A percentile compares a stretch with the other conserved stretches of the same genome.
These are phyloP conservation scores for Lophura nycthemera DNA, from an alignment of 2,113 vertebrate species.

Conservation along the genomic window DNA sequence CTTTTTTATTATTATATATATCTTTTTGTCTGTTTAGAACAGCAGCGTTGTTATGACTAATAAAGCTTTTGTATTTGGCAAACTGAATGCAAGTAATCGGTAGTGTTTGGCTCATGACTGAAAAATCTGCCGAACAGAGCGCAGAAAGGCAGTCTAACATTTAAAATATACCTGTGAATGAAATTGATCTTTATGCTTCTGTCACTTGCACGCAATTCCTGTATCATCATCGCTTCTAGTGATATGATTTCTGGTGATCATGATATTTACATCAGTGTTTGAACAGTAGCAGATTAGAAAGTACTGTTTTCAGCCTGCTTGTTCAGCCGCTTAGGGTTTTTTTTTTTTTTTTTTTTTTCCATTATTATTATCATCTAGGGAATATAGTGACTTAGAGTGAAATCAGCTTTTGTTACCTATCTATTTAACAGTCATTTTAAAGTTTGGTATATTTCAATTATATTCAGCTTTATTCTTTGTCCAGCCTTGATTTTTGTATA, in stretches of 20 bases:
- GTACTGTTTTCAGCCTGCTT: not conserved
- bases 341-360: too few species aligned
- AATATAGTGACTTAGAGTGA: not conserved
- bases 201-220: not conserved
- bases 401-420: not conserved
- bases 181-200: constrained; percentile 23
- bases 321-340: not conserved
- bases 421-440: not conserved
- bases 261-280: not conserved
- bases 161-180: constrained; percentile 43
- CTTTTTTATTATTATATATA: constrained; percentile 22
- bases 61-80: constrained; percentile 66
- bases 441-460: not conserved
- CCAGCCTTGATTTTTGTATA: not conserved
- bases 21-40: constrained; percentile 39
- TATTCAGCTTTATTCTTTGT: not conserved
- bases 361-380: not conserved
- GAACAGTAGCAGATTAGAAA: not conserved
- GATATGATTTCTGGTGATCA: not conserved
- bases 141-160: constrained; percentile 1
- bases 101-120: constrained; percentile 12
- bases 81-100: constrained; percentile 40
- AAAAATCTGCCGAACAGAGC: constrained; percentile 28
- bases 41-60: constrained; percentile 40
- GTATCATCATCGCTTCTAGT: not conserved